These are phyloP conservation scores for Ditula angustiorana DNA, from an alignment of 2,888 invertebrate species.

Conservation along the genomic window DNA sequence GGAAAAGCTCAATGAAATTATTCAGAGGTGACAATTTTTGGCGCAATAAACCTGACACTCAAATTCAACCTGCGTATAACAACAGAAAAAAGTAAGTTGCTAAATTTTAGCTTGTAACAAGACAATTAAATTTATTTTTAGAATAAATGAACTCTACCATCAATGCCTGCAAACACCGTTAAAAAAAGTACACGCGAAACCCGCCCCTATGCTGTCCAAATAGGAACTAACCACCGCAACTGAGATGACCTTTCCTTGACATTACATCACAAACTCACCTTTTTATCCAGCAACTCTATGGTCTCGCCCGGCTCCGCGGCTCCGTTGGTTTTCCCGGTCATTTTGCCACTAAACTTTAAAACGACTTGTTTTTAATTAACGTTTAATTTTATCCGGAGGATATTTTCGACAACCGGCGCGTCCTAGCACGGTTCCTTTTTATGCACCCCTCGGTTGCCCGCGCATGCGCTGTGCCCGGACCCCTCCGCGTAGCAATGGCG, in stretches of 20 bases:
- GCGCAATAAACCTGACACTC: background rate
- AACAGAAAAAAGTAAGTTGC: background rate
- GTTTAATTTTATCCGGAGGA: constrained; percentile 21
- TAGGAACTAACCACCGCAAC: constrained; percentile 47
- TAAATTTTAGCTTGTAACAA: background rate
- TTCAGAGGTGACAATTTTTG: background rate
- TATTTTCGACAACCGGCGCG: constrained; percentile 33
- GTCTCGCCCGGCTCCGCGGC: constrained; percentile 63
- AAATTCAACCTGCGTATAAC: background rate
- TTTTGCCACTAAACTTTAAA: constrained; percentile 46
- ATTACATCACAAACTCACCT: constrained; percentile 69
- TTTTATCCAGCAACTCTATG: constrained; percentile 72
- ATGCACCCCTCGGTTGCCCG: constrained; percentile 47
- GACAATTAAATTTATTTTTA: background rate
- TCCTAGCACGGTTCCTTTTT: constrained; percentile 26
- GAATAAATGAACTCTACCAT: constrained; percentile 2
- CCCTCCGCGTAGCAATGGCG: constrained; percentile 50
- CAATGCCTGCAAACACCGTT: background rate
- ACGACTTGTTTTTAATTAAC: constrained; percentile 22
- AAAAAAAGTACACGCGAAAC: constrained; percentile 45
- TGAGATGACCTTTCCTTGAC: constrained; percentile 69
- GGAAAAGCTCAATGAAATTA: background rate
- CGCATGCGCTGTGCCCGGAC: constrained; percentile 64
- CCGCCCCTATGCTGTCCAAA: constrained; percentile 42
- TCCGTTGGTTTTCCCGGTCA: constrained; percentile 60